Conservation (phyloP, 1,140 invertebrate species). For the Latrodectus geometricus region DNA sequence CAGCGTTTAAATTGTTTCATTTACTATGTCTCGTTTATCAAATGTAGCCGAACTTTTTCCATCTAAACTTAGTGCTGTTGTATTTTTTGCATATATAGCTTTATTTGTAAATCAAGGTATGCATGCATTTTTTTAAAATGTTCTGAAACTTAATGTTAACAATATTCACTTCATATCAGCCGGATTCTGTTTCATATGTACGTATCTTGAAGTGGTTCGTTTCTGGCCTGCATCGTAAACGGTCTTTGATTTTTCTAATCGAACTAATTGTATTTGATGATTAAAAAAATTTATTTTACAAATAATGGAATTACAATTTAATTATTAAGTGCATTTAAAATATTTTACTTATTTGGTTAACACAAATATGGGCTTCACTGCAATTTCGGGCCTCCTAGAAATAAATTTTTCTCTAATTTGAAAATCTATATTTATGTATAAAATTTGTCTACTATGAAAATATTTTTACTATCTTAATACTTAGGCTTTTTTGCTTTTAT, state of each 20-base stretch:
- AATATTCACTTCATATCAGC: neutral
- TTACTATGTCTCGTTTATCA: slow-evolving; percentile 24
- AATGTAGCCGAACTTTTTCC: slow-evolving; percentile 76
- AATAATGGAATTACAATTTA: neutral
- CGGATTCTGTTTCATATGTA: neutral
- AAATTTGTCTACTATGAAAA: no score
- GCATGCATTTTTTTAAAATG: slow-evolving; percentile 18
- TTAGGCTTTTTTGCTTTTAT: no score
- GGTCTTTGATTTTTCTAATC: neutral
- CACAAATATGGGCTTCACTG: no score
- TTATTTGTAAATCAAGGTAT: slow-evolving; percentile 86
- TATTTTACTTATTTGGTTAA: no score
- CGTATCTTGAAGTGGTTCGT: neutral
- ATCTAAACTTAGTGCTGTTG: slow-evolving; percentile 79
- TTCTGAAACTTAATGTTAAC: neutral
- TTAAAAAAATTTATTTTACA: neutral
- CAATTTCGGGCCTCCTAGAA: no score
- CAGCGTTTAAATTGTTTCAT: neutral
- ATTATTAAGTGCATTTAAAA: no score
- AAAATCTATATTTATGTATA: no score
- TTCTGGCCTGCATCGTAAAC: neutral
- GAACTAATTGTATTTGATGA: neutral
- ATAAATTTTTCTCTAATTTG: no score
- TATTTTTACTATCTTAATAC: no score
- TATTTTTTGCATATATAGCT: slow-evolving; percentile 85